These are phyloP conservation scores for Drosophila siamana DNA, from an alignment of 2,888 invertebrate species.

Conservation along the genomic window DNA sequence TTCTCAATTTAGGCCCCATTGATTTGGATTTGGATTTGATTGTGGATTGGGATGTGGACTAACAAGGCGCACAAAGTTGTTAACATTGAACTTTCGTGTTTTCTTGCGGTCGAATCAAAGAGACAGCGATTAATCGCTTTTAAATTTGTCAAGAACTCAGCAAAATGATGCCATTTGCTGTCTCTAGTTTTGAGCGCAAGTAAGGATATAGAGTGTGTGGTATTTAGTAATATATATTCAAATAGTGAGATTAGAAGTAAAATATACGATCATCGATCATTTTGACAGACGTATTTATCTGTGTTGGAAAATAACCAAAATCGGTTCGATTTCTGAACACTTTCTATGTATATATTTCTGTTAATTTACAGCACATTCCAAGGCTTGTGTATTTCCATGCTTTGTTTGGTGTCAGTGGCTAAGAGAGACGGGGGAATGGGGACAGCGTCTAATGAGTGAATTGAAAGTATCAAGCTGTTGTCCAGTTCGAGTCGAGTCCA, in stretches of 20 bases:
- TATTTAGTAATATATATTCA: too few relatives aligned
- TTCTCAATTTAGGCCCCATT: slow-evolving; percentile 76
- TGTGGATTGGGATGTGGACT: slow-evolving; percentile 2
- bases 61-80: neutral
- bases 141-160: neutral
- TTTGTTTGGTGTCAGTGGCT: neutral
- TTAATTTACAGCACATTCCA: slow-evolving; percentile 9
- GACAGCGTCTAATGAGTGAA: slow-evolving; percentile 46
- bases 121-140: slow-evolving; percentile 23
- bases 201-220: too few relatives aligned
- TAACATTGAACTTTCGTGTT: slow-evolving; percentile 1
- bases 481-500: slow-evolving; percentile 18
- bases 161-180: neutral
- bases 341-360: too few relatives aligned
- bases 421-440: neutral
- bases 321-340: too few relatives aligned
- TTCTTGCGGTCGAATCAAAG: neutral
- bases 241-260: too few relatives aligned
- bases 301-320: too few relatives aligned
- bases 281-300: too few relatives aligned
- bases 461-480: slow-evolving; percentile 47
- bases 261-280: too few relatives aligned
- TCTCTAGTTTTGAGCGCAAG: too few relatives aligned
- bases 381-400: slow-evolving; percentile 35
- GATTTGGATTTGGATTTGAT: slow-evolving; percentile 35